phyloP scores from a whole-genome alignment of 2,888 invertebrate genomes.

The Himalopsyche kuldschensis region DNA sequence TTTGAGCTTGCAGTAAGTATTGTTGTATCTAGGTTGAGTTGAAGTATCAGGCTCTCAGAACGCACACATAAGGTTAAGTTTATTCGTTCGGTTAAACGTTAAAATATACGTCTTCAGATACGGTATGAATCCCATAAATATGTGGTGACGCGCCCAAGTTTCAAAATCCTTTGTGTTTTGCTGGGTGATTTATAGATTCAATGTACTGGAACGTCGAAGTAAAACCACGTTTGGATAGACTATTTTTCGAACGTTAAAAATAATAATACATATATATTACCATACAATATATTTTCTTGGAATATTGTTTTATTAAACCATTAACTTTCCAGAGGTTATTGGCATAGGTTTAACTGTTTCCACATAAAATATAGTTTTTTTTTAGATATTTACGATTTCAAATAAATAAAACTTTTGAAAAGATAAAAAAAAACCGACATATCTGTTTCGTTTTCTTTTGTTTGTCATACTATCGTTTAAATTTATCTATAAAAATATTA shows the following conservation, averaged over 20 bases:
- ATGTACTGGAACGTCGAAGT: conserved; percentile 22
- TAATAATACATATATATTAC: neutral
- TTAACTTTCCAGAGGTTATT: neutral
- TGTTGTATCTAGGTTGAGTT: too few relatives aligned
- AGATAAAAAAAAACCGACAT: too few relatives aligned
- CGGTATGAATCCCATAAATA: conserved; percentile 17
- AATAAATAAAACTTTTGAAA: too few relatives aligned
- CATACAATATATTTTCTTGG: neutral
- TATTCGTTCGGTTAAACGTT: neutral
- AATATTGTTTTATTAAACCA: neutral
- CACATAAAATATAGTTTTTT: neutral
- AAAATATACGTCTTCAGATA: conserved; percentile 8
- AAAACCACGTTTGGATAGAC: neutral
- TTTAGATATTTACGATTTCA: neutral
- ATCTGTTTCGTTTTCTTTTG: too few relatives aligned
- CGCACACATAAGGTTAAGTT: neutral
- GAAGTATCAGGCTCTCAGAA: neutral
- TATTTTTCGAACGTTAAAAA: neutral
- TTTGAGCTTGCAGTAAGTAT: too few relatives aligned
- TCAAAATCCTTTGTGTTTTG: conserved; percentile 20
- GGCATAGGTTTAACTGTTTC: neutral
- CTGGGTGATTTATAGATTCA: conserved; percentile 25
- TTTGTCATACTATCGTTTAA: too few relatives aligned
- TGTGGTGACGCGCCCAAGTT: conserved; percentile 20
- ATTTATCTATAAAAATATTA: too few relatives aligned